Base-by-base conservation (phyloP, 2,888 invertebrate species). In the Rotaria socialis region DNA sequence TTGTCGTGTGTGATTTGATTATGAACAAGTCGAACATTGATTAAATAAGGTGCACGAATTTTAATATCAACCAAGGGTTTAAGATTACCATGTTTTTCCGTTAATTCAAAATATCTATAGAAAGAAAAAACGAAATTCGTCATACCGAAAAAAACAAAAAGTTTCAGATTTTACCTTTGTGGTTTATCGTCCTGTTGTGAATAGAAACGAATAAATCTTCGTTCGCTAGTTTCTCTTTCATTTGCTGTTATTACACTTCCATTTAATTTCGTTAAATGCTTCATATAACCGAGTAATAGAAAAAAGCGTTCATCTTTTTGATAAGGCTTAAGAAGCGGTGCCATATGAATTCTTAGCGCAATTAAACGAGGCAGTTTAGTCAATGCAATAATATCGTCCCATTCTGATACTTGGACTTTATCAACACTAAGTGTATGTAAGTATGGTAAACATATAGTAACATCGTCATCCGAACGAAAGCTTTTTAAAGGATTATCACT, bases 151-250 rank as follows among this genome's bases (percentile, higher is more conserved):
- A 52, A 3, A 50, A 50, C 14, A 14, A 8, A 50, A 11, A 14
- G 14, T 50, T 55, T 27, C 41, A 10, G 5, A 5, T 6, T 67
- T 41, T 67, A 94, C 95, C 95, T 94, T 88, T 94, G 93, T 19
- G 91, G 94, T 87, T 89, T 89, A 0, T 88, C 87, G 58, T 86
- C 84, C 89, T 94, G 94, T 90, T 96, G 95, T 94, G 95, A 88
- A 91, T 95, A 96, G 90, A 95, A 94, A 87, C 97, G 93, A 89
- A 97, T 95, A 91, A 96, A 97, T 88, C 96, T 95, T 87, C 96
- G 93, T 91, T 97, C 97, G 22, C 96, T 95, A 90, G 96, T 95
- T 91, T 96, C 96, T 87, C 96, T 93, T 90, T 97, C 97, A 89
- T 95, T 94, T 0, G 93, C 93, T 56, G 94, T 94, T 88, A 97